These are phyloP conservation scores for Brachionus asplanchnoidis DNA, from an alignment of 1,140 invertebrate genomes.

Conservation along the genomic window DNA sequence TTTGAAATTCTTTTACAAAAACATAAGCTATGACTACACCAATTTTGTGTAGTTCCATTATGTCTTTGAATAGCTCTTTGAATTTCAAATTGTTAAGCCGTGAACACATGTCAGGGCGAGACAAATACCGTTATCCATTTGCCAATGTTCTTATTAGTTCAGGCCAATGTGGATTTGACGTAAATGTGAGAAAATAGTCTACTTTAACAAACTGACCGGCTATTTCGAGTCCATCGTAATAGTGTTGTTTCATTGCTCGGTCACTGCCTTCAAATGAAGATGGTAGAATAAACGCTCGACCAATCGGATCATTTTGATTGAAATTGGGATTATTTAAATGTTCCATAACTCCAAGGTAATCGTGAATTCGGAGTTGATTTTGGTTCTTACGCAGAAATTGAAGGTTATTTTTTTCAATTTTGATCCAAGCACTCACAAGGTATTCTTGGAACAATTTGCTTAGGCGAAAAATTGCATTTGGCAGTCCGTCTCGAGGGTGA, in stretches of 20 bases:
- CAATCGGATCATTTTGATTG: background rate
- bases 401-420: too few relatives aligned
- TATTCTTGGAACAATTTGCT: background rate
- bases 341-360: background rate
- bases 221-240: background rate
- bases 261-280: background rate
- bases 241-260: background rate
- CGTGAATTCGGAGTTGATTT: background rate
- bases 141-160: background rate
- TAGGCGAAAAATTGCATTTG: background rate
- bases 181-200: background rate
- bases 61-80: background rate
- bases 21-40: background rate
- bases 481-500: background rate
- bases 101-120: background rate
- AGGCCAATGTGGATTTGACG: background rate
- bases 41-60: background rate
- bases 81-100: background rate
- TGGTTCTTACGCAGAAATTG: too few relatives aligned
- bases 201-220: background rate
- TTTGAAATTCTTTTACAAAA: background rate
- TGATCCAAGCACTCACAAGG: background rate
- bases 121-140: background rate
- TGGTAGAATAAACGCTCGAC: background rate
- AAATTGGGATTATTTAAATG: background rate